A percentile compares a stretch with the other conserved stretches of the same genome.
Conservation (phyloP, 2,888 invertebrate genomes). For the Teleogryllus oceanicus region DNA sequence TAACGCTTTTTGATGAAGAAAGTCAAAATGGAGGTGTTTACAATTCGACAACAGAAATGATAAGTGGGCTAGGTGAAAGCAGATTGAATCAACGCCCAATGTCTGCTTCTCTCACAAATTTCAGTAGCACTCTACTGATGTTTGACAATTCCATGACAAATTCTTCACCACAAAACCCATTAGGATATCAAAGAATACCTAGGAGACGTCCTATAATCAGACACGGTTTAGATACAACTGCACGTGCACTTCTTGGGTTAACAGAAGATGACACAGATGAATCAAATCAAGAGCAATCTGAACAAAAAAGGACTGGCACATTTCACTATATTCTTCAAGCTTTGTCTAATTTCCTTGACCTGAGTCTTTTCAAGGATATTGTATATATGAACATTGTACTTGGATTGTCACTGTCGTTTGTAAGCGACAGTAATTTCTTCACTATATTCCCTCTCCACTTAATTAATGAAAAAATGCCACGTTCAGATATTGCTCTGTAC, state of each 20-base stretch:
- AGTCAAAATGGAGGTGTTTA: too few relatives aligned
- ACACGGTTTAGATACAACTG: too few relatives aligned
- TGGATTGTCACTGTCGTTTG: slow-evolving; percentile 30
- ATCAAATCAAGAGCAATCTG: too few relatives aligned
- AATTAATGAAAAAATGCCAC: slow-evolving; percentile 23
- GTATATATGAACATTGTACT: slow-evolving; percentile 42
- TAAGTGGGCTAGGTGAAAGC: not conserved
- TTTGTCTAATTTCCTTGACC: slow-evolving; percentile 53
- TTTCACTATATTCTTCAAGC: too few relatives aligned
- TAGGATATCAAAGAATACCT: too few relatives aligned
- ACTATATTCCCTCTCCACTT: slow-evolving; percentile 33
- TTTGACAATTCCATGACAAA: slow-evolving; percentile 32
- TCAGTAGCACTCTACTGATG: slow-evolving; percentile 34
- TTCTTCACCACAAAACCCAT: not conserved
- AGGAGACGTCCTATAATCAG: too few relatives aligned
- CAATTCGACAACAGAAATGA: not conserved
- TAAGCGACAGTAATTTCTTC: slow-evolving; percentile 34
- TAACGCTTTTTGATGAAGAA: too few relatives aligned
- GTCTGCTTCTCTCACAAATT: slow-evolving; percentile 33
- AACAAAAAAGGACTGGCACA: too few relatives aligned
- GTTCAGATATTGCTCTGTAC: slow-evolving; percentile 28
- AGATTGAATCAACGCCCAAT: slow-evolving; percentile 25
- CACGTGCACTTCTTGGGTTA: too few relatives aligned
- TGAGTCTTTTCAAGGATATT: slow-evolving; percentile 60
- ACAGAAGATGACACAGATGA: too few relatives aligned